Evolutionary conservation across 2,113 vertebrate genomes (phyloP).

Genomic region (Cinclus cinclus): DNA sequence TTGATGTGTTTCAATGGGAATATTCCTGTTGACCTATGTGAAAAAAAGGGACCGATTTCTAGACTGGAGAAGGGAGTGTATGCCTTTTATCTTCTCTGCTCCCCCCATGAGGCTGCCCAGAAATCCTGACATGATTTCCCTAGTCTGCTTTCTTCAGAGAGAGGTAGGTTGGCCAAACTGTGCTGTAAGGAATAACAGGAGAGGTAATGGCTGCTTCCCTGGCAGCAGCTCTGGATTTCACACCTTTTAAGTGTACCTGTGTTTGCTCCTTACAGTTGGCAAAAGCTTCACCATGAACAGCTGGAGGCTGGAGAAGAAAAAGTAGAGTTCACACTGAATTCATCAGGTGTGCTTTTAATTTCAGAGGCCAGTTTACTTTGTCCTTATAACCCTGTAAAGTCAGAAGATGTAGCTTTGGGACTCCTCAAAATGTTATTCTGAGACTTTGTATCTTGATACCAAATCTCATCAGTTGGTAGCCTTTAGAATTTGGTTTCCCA

Average conservation of each 20-base stretch:
- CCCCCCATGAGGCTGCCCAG: background rate
- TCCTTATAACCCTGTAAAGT: fast-evolving
- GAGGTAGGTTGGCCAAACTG: background rate
- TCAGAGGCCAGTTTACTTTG: fast-evolving
- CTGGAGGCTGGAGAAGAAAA: background rate
- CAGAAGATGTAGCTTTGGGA: background rate
- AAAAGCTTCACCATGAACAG: background rate
- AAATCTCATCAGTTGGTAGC: background rate
- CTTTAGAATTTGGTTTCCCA: background rate
- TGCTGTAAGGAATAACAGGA: background rate
- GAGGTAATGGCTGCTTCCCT: background rate
- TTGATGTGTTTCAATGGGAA: background rate
- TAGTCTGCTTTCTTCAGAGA: background rate
- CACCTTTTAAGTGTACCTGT: background rate
- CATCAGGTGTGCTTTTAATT: background rate
- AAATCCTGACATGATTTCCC: background rate
- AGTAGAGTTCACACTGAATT: background rate
- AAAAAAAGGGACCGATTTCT: background rate
- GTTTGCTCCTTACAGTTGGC: background rate
- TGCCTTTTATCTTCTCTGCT: background rate
- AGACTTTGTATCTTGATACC: background rate
- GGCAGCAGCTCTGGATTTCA: conserved; percentile 2
- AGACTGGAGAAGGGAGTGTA: background rate
- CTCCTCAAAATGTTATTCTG: background rate
- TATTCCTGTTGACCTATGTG: background rate